Percentiles rank a stretch among this genome's conserved stretches.
These are phyloP conservation scores for Acronicta aceris DNA, from an alignment of 2,888 invertebrate species.

Conservation along the genomic window DNA sequence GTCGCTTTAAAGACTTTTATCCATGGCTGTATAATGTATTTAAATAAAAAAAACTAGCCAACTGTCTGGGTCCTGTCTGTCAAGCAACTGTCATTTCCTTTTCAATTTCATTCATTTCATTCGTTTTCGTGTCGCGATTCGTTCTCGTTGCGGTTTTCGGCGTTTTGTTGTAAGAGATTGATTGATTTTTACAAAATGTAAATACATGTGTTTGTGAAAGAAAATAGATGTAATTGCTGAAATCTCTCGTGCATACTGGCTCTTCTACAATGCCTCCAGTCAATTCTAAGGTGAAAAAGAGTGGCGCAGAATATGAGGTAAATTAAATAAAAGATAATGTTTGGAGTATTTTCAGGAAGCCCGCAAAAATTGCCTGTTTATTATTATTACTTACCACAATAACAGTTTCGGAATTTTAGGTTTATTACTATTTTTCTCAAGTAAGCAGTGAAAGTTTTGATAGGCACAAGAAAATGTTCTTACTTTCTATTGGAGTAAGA, in stretches of 20 bases:
- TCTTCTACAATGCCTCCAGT: slow-evolving; percentile 80
- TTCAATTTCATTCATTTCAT: slow-evolving; percentile 13
- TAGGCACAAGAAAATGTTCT: slow-evolving; percentile 15
- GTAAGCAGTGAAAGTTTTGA: slow-evolving; percentile 1
- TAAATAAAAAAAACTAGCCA: neutral
- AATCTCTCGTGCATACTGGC: slow-evolving; percentile 24
- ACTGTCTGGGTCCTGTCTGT: no score
- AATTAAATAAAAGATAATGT: slow-evolving; percentile 58
- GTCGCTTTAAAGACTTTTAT: no score
- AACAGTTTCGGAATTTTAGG: neutral
- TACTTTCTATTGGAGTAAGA: slow-evolving; percentile 46
- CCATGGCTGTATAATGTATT: no score
- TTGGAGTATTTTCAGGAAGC: slow-evolving; percentile 7
- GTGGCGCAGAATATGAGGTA: slow-evolving; percentile 86
- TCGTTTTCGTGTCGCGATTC: slow-evolving; percentile 46
- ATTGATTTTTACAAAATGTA: slow-evolving; percentile 67
- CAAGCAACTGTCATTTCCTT: neutral
- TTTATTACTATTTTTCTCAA: neutral
- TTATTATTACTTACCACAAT: neutral
- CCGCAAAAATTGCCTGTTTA: no score
- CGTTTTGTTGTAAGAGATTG: slow-evolving; percentile 59
- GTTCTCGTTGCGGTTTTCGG: slow-evolving; percentile 65
- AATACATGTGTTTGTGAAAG: slow-evolving; percentile 46
- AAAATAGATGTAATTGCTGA: slow-evolving; percentile 40
- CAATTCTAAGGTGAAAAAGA: slow-evolving; percentile 84